phyloP scores from a whole-genome alignment of 1,140 invertebrate genomes.

The Hetaerina americana region DNA sequence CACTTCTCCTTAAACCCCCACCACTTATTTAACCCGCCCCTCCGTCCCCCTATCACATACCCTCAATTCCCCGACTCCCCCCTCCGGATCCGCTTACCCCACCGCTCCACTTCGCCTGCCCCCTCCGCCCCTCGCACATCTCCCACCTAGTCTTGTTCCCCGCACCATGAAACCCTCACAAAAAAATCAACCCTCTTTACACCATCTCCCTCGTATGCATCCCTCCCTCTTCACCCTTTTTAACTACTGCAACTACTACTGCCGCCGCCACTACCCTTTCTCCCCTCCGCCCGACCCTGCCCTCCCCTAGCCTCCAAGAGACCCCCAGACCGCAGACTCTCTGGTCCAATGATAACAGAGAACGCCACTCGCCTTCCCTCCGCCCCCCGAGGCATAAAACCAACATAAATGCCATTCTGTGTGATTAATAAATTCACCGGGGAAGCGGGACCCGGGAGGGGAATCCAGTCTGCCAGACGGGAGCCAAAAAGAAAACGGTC shows the following conservation, averaged over 20 bases:
- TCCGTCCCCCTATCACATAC: background rate
- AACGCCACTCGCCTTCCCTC: no score
- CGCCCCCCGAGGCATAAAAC: background rate
- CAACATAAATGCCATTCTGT: slow-evolving; percentile 8
- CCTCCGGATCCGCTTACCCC: no score
- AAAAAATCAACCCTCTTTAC: no score
- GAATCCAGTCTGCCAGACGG: background rate
- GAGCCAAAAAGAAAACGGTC: background rate
- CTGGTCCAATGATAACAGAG: slow-evolving; percentile 1
- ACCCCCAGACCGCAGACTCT: slow-evolving; percentile 5
- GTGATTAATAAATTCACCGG: slow-evolving; percentile 6
- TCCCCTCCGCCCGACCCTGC: background rate
- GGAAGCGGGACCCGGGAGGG: background rate
- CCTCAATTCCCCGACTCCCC: no score
- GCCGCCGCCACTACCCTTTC: background rate
- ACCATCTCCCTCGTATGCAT: no score
- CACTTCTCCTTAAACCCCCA: background rate
- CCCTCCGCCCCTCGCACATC: no score
- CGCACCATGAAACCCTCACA: no score
- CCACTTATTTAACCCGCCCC: background rate
- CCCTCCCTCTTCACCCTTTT: background rate
- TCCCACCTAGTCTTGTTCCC: no score
- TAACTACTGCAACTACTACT: background rate
- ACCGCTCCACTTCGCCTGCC: no score
- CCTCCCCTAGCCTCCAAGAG: background rate